These are phyloP conservation scores for Ormyrus rosae DNA, from an alignment of 2,888 invertebrate genomes.

Conservation along the genomic window DNA sequence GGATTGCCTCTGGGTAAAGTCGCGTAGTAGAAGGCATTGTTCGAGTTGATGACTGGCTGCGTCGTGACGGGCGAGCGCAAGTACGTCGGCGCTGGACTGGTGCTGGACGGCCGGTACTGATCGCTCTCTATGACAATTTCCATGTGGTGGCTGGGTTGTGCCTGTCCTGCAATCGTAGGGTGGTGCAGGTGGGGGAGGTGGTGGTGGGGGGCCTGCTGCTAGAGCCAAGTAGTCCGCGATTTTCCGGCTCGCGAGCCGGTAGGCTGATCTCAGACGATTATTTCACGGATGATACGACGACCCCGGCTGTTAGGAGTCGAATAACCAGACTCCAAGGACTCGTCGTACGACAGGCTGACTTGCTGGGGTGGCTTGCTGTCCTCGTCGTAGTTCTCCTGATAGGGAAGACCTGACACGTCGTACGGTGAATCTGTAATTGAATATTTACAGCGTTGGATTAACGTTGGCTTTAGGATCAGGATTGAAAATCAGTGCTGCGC, in stretches of 20 bases:
- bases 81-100: slow-evolving; percentile 52
- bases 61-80: slow-evolving; percentile 56
- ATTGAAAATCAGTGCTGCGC: no score
- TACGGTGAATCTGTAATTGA: slow-evolving; percentile 88
- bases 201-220: slow-evolving; percentile 72
- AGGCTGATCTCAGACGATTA: slow-evolving; percentile 86
- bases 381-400: slow-evolving; percentile 85
- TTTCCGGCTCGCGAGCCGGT: slow-evolving; percentile 75
- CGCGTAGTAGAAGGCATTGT: slow-evolving; percentile 61
- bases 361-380: slow-evolving; percentile 92
- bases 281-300: slow-evolving; percentile 94
- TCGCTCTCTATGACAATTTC: slow-evolving; percentile 73
- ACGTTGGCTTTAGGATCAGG: no score
- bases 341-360: slow-evolving; percentile 93
- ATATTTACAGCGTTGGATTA: no score
- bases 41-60: slow-evolving; percentile 42
- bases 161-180: slow-evolving; percentile 36
- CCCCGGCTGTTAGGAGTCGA: slow-evolving; percentile 95
- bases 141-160: slow-evolving; percentile 67
- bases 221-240: slow-evolving; percentile 74
- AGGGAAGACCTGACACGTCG: slow-evolving; percentile 94
- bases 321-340: slow-evolving; percentile 94
- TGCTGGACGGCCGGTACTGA: slow-evolving; percentile 57
- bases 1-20: slow-evolving; percentile 62
- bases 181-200: slow-evolving; percentile 54